phyloP scores from a whole-genome alignment of 2,888 invertebrate genomes.

The Amblyteles armatorius region DNA sequence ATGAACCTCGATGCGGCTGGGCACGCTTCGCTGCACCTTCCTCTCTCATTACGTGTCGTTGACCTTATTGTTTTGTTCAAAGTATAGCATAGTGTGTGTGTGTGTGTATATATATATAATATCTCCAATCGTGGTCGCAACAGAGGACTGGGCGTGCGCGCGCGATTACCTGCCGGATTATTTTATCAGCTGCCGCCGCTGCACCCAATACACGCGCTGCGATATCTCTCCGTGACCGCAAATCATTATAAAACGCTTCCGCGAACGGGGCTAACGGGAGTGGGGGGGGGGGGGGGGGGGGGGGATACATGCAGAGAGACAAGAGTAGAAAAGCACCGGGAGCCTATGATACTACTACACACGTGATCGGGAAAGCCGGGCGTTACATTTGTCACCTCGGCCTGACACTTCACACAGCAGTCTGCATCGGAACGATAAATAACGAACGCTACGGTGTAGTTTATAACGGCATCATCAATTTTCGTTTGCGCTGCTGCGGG shows the following conservation, averaged over 20 bases:
- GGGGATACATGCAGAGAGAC: not conserved
- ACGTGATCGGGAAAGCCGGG: slow-evolving; percentile 47
- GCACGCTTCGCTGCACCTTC: slow-evolving; percentile 78
- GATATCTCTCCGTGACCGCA: slow-evolving; percentile 65
- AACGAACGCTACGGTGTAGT: slow-evolving; percentile 49
- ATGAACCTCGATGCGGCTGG: slow-evolving; percentile 58
- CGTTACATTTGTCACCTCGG: slow-evolving; percentile 67
- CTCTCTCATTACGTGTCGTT: slow-evolving; percentile 79
- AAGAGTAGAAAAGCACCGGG: slow-evolving; percentile 36
- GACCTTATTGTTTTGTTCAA: slow-evolving; percentile 80
- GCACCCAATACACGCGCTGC: slow-evolving; percentile 31
- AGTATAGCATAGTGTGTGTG: slow-evolving; percentile 60
- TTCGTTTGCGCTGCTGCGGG: slow-evolving; percentile 48
- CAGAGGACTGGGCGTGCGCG: slow-evolving; percentile 9
- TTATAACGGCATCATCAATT: slow-evolving; percentile 66
- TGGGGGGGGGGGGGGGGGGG: not conserved
- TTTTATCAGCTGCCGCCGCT: slow-evolving; percentile 59
- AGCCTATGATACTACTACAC: slow-evolving; percentile 8
- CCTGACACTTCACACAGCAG: slow-evolving; percentile 38
- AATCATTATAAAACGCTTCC: slow-evolving; percentile 68
- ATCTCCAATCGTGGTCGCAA: slow-evolving; percentile 17
- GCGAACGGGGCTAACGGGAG: slow-evolving; percentile 40
- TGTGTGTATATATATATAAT: slow-evolving; percentile 19
- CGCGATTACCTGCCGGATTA: slow-evolving; percentile 58
- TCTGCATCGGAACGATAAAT: slow-evolving; percentile 59